Evolutionary conservation across 2,797 vertebrate genomes (phyloP), one percentile per base, ranked within the genome.

Genomic region (Gallinago nigripennis): DNA sequence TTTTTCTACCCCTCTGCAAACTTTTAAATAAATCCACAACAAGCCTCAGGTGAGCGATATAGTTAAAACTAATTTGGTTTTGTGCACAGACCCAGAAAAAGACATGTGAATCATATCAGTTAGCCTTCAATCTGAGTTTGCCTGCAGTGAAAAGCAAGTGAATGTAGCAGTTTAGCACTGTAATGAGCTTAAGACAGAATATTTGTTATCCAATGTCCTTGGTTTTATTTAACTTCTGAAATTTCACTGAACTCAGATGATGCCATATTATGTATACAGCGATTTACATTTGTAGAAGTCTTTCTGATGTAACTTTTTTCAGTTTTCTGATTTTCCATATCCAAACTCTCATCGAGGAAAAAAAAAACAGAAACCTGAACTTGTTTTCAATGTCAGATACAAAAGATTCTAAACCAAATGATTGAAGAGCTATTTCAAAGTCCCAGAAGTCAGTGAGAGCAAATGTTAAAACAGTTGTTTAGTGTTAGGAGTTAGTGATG

Each of bases 221-320:
- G 13, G 3, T 33, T 48, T 66, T 66, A 53, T 43, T n/a, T 83
- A 66, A 41, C 1, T 37, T 95, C 19, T 14, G 35, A 90, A 77
- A 73, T 88, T 24, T 66, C 24, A 41, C 11, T 43, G 16, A 79
- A 51, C 7, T 56, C 39, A 78, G 35, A 53, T n/a, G 5, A 50
- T n/a, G 4, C 1, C 31, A 11, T 58, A 56, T 46, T 15, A 50
- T 4, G 0, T 76, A 21, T 15, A 8, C 21, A 43, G 19, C 43
- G 30, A 48, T 27, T 57, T 70, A 45, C 21, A 35, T 48, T 56
- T 73, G 25, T 12, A 61, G 9, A 20, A 24, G 5, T 30, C 3
- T 7, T 81, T 73, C 27, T 0, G 0, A 73, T 12, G 2, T 6
- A 56, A 7, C 53, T 5, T 45, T 70, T 56, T 69, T 25, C 3